Conservation (phyloP, 2,113 vertebrate species). For the Hippocampus abdominalis region DNA sequence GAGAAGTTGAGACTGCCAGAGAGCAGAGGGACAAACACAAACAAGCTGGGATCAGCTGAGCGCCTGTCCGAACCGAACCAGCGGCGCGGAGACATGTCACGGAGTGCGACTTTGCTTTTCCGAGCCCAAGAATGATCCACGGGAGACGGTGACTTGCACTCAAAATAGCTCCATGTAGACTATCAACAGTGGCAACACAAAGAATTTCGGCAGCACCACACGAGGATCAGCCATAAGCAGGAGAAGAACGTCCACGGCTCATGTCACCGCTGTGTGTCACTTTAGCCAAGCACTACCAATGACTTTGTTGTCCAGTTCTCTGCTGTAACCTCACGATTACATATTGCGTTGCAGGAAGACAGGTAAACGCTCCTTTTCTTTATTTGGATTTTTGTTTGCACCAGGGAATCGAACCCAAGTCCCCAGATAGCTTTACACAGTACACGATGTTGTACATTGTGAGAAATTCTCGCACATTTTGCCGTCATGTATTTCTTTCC, state of each 20-base stretch:
- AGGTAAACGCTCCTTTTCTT: constrained; percentile 57
- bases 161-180: constrained; percentile 51
- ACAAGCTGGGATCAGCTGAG: constrained; percentile 68
- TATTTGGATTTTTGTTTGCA: constrained; percentile 42
- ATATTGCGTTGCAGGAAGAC: constrained; percentile 41
- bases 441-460: constrained; percentile 20
- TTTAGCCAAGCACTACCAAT: constrained; percentile 42
- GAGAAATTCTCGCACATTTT: constrained; percentile 11
- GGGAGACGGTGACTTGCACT: constrained; percentile 45
- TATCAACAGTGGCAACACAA: constrained; percentile 65
- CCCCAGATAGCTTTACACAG: constrained; percentile 36
- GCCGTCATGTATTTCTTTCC: background rate
- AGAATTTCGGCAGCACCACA: constrained; percentile 57
- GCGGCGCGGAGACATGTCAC: constrained; percentile 49
- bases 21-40: constrained; percentile 72
- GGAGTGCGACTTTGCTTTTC: constrained; percentile 27
- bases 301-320: constrained; percentile 34
- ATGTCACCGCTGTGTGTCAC: constrained; percentile 27
- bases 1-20: constrained; percentile 64
- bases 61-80: constrained; percentile 53
- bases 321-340: constrained; percentile 43
- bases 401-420: constrained; percentile 36
- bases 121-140: constrained; percentile 46
- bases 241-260: constrained; percentile 41
- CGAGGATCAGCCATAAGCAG: constrained; percentile 58